These are phyloP conservation scores for Siphonodentalium dalli DNA, from an alignment of 2,888 invertebrate species.

Conservation along the genomic window DNA sequence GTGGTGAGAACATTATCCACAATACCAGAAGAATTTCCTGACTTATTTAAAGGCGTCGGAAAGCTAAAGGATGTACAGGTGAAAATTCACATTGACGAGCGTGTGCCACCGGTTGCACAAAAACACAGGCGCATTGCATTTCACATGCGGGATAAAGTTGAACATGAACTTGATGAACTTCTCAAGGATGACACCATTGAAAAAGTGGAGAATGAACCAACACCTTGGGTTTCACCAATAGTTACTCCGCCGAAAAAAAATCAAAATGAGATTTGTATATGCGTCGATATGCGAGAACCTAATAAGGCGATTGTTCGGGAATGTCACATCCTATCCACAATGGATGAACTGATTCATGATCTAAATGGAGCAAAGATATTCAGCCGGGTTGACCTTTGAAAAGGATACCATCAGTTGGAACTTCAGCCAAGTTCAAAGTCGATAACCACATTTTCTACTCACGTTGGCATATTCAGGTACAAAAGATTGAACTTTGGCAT, in stretches of 20 bases:
- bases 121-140: slow-evolving; percentile 17
- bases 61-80: slow-evolving; percentile 1
- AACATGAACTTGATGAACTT: slow-evolving; percentile 21
- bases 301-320: slow-evolving; percentile 26
- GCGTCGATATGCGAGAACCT: slow-evolving; percentile 27
- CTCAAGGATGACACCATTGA: slow-evolving; percentile 29
- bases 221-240: slow-evolving; percentile 29
- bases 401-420: slow-evolving; percentile 29
- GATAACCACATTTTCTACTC: slow-evolving; percentile 29
- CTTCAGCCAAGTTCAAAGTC: slow-evolving; percentile 16
- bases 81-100: slow-evolving; percentile 23
- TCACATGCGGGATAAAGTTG: slow-evolving; percentile 18
- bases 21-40: too few relatives aligned
- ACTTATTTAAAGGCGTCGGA: too few relatives aligned
- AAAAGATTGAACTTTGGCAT: slow-evolving; percentile 35
- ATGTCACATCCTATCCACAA: slow-evolving; percentile 22
- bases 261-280: slow-evolving; percentile 21
- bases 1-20: too few relatives aligned
- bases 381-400: slow-evolving; percentile 21
- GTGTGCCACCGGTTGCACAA: slow-evolving; percentile 16
- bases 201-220: slow-evolving; percentile 23
- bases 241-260: slow-evolving; percentile 28
- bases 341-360: slow-evolving; percentile 29
- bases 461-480: slow-evolving; percentile 28
- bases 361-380: slow-evolving; percentile 24